Evolutionary conservation across 2,113 vertebrate species (phyloP).

Genomic region (Paramisgurnus dabryanus): DNA sequence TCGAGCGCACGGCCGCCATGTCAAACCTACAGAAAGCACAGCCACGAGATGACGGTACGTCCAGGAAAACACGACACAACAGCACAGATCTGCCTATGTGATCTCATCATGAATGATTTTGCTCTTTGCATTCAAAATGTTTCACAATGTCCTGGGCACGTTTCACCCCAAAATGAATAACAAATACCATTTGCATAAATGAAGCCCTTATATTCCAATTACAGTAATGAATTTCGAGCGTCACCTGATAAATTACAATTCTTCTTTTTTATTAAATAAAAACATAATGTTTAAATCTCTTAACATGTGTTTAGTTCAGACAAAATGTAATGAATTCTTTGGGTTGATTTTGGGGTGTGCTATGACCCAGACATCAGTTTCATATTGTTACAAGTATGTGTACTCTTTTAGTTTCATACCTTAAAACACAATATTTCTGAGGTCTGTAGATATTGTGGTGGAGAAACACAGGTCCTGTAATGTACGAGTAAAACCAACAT

Average conservation of each 20-base stretch:
- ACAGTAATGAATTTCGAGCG: no score
- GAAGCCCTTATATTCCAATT: no score
- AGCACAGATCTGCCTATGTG: conserved; percentile 96
- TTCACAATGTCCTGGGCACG: neutral
- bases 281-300: no score
- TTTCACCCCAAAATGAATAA: neutral
- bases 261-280: no score
- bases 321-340: neutral
- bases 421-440: neutral
- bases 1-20: conserved; percentile 98
- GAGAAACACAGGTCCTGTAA: neutral
- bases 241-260: no score
- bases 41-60: conserved; percentile 94
- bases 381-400: neutral
- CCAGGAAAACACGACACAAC: conserved; percentile 97
- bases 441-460: neutral
- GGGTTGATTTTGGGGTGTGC: neutral
- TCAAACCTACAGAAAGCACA: conserved; percentile 95
- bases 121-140: neutral
- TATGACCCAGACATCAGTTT: neutral
- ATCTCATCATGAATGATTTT: neutral
- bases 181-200: neutral
- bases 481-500: neutral
- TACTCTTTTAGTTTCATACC: neutral
- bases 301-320: no score